A percentile compares a stretch with the other conserved stretches of the same genome.
These are phyloP conservation scores for Zoanthus solanderi DNA, from an alignment of 92 coral and sea anemone genomes.

Conservation along the genomic window DNA sequence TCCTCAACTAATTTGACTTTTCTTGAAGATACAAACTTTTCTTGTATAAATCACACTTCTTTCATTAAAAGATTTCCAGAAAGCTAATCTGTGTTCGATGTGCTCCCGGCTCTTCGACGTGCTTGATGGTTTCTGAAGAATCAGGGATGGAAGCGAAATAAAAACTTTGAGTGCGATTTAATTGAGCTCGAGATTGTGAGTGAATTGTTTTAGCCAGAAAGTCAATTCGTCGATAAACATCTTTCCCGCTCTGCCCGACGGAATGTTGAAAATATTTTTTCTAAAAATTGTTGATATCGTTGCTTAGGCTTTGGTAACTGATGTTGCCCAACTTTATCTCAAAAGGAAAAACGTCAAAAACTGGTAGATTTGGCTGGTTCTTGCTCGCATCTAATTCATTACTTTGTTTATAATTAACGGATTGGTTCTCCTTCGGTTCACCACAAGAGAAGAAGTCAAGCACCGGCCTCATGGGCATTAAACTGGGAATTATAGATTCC, in stretches of 20 bases:
- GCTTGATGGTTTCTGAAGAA: conserved; percentile 58
- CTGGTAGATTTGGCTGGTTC: conserved; percentile 44
- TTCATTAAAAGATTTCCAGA: conserved; percentile 51
- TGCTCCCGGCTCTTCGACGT: conserved; percentile 55
- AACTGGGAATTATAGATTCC: too few species aligned
- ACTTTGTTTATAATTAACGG: not conserved
- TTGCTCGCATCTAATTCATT: not conserved
- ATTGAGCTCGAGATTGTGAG: not conserved
- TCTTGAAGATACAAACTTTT: conserved; percentile 46
- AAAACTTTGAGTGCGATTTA: conserved; percentile 51
- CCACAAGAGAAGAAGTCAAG: too few species aligned
- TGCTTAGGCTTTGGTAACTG: not conserved
- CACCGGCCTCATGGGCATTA: too few species aligned
- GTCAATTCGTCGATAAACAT: conserved; percentile 53
- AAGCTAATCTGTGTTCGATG: conserved; percentile 37
- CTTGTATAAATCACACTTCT: conserved; percentile 64
- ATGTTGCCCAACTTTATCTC: conserved; percentile 22
- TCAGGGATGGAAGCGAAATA: conserved; percentile 55
- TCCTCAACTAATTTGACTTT: conserved; percentile 58
- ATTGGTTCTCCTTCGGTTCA: too few species aligned
- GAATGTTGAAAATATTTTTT: conserved; percentile 56
- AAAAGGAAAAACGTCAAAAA: conserved; percentile 13
- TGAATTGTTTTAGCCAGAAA: conserved; percentile 54
- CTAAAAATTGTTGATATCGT: conserved; percentile 15
- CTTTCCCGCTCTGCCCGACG: conserved; percentile 58